These are phyloP conservation scores for Nipponacmea schrenckii DNA, from an alignment of 2,888 invertebrate genomes.

Conservation along the genomic window DNA sequence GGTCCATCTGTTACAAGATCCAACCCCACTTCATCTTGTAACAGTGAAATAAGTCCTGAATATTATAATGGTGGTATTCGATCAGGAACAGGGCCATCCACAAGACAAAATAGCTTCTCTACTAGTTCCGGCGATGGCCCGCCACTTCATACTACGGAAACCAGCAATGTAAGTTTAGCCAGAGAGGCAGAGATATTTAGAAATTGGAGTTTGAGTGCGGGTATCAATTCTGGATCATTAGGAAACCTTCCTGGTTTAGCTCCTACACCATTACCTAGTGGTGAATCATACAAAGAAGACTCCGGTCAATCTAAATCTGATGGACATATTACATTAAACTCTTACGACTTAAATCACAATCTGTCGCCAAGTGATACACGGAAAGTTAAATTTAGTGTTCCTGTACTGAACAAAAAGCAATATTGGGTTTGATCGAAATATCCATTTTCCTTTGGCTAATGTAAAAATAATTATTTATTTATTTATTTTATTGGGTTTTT, in stretches of 20 bases:
- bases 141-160: slow-evolving; percentile 26
- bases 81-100: slow-evolving; percentile 37
- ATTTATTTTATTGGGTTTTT: too few species aligned
- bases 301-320: slow-evolving; percentile 19
- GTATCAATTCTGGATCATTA: slow-evolving; percentile 16
- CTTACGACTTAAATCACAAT: slow-evolving; percentile 27
- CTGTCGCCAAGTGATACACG: slow-evolving; percentile 16
- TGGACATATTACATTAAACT: slow-evolving; percentile 31
- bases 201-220: slow-evolving; percentile 29
- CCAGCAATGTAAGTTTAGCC: slow-evolving; percentile 19
- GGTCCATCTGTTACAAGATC: slow-evolving; percentile 29
- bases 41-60: slow-evolving; percentile 36
- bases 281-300: slow-evolving; percentile 12
- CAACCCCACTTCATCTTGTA: slow-evolving; percentile 15
- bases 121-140: slow-evolving; percentile 30
- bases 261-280: slow-evolving; percentile 33
- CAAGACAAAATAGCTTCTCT: slow-evolving; percentile 34
- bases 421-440: slow-evolving; percentile 41
- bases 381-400: slow-evolving; percentile 31
- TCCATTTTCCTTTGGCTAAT: too few species aligned
- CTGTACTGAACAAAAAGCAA: slow-evolving; percentile 42
- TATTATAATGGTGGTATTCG: slow-evolving; percentile 42
- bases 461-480: too few species aligned
- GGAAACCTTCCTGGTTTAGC: slow-evolving; percentile 28
- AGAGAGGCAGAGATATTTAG: slow-evolving; percentile 14